Percentiles rank a stretch among this genome's conserved stretches.
Conservation (phyloP, 2,888 invertebrate genomes). For the Athalia cordata region DNA sequence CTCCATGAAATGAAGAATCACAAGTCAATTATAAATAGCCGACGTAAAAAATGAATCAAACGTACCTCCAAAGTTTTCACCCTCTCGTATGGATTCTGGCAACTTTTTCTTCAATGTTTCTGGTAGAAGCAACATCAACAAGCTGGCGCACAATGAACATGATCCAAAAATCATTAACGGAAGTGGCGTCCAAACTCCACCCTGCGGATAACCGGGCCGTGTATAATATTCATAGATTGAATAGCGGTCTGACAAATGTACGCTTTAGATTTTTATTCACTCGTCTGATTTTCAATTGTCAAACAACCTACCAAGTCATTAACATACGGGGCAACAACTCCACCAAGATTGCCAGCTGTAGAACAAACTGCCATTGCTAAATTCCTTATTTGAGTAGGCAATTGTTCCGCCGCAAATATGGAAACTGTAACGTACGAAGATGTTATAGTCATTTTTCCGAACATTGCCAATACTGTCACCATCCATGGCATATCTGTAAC, state of each 20-base stretch:
- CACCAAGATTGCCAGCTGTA: slow-evolving; percentile 79
- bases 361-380: slow-evolving; percentile 80
- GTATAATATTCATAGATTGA: slow-evolving; percentile 31
- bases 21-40: no score
- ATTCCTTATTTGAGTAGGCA: slow-evolving; percentile 83
- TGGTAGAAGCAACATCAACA: slow-evolving; percentile 78
- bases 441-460: slow-evolving; percentile 84
- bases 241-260: neutral
- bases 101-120: slow-evolving; percentile 81
- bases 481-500: slow-evolving; percentile 76
- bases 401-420: slow-evolving; percentile 84
- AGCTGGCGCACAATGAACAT: slow-evolving; percentile 76
- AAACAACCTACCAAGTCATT: slow-evolving; percentile 75
- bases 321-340: slow-evolving; percentile 79
- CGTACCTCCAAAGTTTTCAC: slow-evolving; percentile 77
- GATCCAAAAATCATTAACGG: slow-evolving; percentile 79
- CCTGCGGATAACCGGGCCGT: slow-evolving; percentile 64
- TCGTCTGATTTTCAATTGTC: neutral
- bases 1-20: no score
- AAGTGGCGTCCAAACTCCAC: slow-evolving; percentile 77
- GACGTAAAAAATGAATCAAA: no score
- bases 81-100: slow-evolving; percentile 81
- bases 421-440: slow-evolving; percentile 85
- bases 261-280: neutral
- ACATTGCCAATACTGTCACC: slow-evolving; percentile 79